These are phyloP conservation scores for Euura saliciscinereae DNA, from an alignment of 1,140 invertebrate species.

Conservation along the genomic window DNA sequence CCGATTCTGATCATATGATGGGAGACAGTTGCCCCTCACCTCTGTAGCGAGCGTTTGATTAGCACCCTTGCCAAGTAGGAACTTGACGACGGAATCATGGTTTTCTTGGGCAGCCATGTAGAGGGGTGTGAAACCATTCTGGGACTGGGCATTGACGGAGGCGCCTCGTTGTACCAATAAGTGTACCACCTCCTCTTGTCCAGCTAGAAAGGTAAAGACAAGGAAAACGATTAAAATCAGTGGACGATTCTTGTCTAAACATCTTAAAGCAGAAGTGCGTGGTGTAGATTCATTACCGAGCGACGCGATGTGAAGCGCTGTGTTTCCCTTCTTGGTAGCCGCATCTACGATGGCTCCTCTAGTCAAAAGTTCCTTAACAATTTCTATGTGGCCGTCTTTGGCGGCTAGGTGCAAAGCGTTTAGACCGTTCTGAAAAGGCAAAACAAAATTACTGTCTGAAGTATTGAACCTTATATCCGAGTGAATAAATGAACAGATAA, in stretches of 20 bases:
- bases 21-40: slow-evolving; percentile 61
- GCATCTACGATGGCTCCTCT: slow-evolving; percentile 93
- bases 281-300: slow-evolving; percentile 66
- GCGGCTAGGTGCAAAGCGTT: slow-evolving; percentile 97
- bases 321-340: slow-evolving; percentile 99
- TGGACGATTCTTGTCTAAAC: slow-evolving; percentile 12
- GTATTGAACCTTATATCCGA: background rate
- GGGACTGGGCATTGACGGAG: slow-evolving; percentile 94
- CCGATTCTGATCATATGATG: no score
- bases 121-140: slow-evolving; percentile 97
- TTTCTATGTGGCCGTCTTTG: slow-evolving; percentile 96
- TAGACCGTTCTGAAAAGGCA: slow-evolving; percentile 82
- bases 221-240: background rate
- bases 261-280: background rate
- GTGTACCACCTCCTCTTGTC: slow-evolving; percentile 93
- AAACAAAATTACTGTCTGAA: slow-evolving; percentile 37
- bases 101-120: slow-evolving; percentile 99
- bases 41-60: slow-evolving; percentile 97
- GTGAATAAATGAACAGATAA: no score
- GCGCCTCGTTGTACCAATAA: slow-evolving; percentile 88
- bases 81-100: slow-evolving; percentile 92
- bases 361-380: slow-evolving; percentile 89
- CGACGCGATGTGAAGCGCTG: slow-evolving; percentile 98
- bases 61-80: slow-evolving; percentile 90
- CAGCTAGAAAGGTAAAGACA: slow-evolving; percentile 72